Conservation (phyloP, 2,113 vertebrate species). For the Orthonyx spaldingii region DNA sequence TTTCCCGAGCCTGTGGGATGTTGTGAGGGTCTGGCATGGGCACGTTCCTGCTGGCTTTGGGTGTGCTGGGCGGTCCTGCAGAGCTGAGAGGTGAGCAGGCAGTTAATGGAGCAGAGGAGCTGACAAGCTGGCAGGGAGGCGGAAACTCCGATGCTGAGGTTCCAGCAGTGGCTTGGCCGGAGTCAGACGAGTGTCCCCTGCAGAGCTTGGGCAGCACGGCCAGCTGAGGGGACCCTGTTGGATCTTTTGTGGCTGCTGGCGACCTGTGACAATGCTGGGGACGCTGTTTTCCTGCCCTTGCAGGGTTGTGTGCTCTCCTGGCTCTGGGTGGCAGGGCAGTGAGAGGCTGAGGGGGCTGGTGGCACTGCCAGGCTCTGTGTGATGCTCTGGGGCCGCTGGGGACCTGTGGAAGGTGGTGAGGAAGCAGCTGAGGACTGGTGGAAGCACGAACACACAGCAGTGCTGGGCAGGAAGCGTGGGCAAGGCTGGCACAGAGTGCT, state of each 20-base stretch:
- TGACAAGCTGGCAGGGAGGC: neutral
- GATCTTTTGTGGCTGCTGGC: neutral
- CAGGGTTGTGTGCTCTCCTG: neutral
- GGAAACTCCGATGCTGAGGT: neutral
- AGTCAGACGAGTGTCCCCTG: neutral
- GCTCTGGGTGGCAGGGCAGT: fast-evolving
- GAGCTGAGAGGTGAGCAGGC: neutral
- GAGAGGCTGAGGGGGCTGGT: neutral
- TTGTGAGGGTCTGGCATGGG: neutral
- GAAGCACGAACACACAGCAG: fast-evolving
- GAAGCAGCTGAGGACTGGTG: neutral
- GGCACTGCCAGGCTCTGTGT: neutral
- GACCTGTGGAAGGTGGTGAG: neutral
- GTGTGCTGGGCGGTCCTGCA: neutral
- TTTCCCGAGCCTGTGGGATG: neutral
- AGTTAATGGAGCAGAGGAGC: neutral
- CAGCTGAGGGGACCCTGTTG: neutral
- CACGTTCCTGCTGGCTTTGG: neutral
- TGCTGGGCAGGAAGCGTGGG: neutral
- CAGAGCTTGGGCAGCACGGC: fast-evolving
- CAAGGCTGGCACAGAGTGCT: fast-evolving
- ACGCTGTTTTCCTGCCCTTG: neutral
- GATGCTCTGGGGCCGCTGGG: fast-evolving
- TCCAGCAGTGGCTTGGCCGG: neutral
- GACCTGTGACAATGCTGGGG: neutral